Conservation (phyloP, 2,113 vertebrate species). For the Furnarius figulus region DNA sequence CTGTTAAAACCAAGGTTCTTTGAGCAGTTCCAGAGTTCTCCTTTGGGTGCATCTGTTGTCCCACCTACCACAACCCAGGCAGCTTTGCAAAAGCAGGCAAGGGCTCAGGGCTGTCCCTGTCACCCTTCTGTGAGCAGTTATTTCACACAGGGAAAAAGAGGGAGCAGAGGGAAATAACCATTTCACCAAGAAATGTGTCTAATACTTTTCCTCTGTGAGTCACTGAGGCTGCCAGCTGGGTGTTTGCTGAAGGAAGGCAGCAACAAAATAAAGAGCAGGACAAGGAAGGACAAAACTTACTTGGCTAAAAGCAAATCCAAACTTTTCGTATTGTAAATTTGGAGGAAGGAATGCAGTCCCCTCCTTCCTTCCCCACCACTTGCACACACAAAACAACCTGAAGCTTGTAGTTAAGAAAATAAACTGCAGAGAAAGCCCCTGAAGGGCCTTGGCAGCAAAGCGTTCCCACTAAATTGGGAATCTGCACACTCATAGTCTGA, state of each 20-base stretch:
- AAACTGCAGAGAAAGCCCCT: slow-evolving; percentile 77
- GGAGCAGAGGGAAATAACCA: not conserved
- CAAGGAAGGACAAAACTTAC: not conserved
- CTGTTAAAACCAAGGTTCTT: not conserved
- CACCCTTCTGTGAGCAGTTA: not conserved
- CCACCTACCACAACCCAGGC: not conserved
- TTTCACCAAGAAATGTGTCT: not conserved
- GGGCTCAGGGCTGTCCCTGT: not conserved
- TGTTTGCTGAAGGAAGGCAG: slow-evolving; percentile 10
- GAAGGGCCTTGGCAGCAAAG: slow-evolving; percentile 75
- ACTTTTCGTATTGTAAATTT: slow-evolving; percentile 48
- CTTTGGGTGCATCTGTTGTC: not conserved
- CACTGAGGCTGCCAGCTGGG: not conserved
- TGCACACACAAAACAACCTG: slow-evolving; percentile 63
- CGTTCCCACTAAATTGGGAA: slow-evolving; percentile 75
- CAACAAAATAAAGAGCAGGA: not conserved
- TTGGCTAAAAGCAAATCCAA: slow-evolving; percentile 30
- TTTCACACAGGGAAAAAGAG: not conserved
- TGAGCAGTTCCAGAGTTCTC: not conserved
- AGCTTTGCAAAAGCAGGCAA: not conserved
- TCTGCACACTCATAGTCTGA: slow-evolving; percentile 76
- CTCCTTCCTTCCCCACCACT: slow-evolving; percentile 45
- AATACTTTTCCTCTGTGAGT: not conserved
- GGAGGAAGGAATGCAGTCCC: slow-evolving; percentile 48
- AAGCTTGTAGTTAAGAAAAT: slow-evolving; percentile 79